Evolutionary conservation across 2,888 invertebrate species (phyloP).

Genomic region (Hirtodrosophila confusa): DNA sequence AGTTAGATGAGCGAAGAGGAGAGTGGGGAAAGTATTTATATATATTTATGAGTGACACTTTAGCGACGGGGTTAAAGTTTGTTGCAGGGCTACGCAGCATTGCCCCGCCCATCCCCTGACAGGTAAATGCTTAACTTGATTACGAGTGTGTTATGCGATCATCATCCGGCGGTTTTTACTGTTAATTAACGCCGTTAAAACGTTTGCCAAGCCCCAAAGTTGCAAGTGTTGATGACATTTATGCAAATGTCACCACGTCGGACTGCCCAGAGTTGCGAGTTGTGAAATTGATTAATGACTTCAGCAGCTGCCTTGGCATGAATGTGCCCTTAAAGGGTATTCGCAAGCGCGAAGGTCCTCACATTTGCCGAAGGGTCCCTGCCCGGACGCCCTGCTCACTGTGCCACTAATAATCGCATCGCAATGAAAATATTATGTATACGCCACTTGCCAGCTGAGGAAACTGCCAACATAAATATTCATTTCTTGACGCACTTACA

Average conservation of each 20-base stretch:
- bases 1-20: constrained; percentile 2
- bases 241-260: constrained; percentile 46
- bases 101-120: background rate
- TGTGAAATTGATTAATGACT: constrained; percentile 64
- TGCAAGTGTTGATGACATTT: constrained; percentile 32
- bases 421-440: constrained; percentile 70
- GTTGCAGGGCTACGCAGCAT: constrained; percentile 46
- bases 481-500: constrained; percentile 54
- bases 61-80: constrained; percentile 65
- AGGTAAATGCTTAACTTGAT: constrained; percentile 37
- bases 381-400: background rate
- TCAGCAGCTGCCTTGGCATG: constrained; percentile 21
- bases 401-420: constrained; percentile 58
- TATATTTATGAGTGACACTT: constrained; percentile 51
- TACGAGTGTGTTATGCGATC: constrained; percentile 25
- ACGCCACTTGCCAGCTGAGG: constrained; percentile 51
- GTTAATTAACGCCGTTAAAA: constrained; percentile 61
- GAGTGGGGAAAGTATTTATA: constrained; percentile 28
- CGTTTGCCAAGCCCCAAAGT: constrained; percentile 3
- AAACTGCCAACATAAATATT: constrained; percentile 68
- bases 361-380: too few relatives aligned
- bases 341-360: background rate
- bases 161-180: constrained; percentile 24
- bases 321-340: constrained; percentile 11
- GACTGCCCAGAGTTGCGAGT: constrained; percentile 7